A percentile compares a stretch with the other conserved stretches of the same genome.
phyloP scores from a whole-genome alignment of 2,797 vertebrate species.

The Psittacula echo region DNA sequence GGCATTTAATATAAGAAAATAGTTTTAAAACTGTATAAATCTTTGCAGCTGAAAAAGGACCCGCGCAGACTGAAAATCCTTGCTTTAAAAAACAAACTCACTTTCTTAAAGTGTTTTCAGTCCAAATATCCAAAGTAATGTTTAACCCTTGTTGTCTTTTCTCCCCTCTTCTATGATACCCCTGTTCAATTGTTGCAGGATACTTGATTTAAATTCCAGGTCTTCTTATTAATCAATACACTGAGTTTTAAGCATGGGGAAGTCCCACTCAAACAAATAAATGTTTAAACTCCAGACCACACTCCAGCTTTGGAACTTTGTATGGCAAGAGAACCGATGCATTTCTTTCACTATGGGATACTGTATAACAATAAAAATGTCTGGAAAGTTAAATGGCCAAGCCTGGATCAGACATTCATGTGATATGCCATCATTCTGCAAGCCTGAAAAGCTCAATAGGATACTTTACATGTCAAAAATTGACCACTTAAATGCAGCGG shows the following conservation, averaged over 20 bases:
- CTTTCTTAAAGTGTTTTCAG: not conserved
- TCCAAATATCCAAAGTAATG: not conserved
- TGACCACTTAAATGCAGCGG: not conserved
- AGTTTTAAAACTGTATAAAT: not conserved
- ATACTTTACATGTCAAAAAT: not conserved
- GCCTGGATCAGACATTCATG: not conserved
- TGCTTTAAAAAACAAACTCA: not conserved
- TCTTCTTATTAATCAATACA: not conserved
- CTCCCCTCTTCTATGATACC: not conserved
- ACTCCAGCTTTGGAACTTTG: not conserved
- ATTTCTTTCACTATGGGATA: not conserved
- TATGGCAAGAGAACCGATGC: not conserved
- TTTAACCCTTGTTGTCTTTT: not conserved
- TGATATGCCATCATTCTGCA: not conserved
- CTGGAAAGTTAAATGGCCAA: not conserved
- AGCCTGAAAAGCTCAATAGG: not conserved
- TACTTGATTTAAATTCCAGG: not conserved
- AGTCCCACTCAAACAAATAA: not conserved
- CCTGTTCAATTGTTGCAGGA: not conserved
- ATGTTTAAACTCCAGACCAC: not conserved
- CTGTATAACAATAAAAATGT: not conserved
- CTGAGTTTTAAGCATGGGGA: not conserved
- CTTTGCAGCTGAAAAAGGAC: not conserved
- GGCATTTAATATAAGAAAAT: constrained; percentile 23
- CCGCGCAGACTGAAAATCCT: not conserved